These are phyloP conservation scores for Drosophila bipectinata DNA, from an alignment of 1,140 invertebrate genomes.

Conservation along the genomic window DNA sequence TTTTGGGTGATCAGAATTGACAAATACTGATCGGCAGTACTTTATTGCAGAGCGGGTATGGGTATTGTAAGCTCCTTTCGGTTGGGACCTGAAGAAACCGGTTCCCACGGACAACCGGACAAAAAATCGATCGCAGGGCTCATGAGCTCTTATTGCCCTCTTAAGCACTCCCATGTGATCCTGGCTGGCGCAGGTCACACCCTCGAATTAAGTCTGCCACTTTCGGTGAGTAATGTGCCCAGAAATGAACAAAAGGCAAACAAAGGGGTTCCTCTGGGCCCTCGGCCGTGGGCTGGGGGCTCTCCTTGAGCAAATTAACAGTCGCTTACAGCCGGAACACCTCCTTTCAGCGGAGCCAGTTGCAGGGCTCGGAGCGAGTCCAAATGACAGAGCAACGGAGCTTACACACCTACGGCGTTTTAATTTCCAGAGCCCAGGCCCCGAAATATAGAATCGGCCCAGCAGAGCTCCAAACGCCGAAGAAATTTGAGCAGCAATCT, in stretches of 20 bases:
- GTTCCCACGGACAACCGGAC: constrained; percentile 25
- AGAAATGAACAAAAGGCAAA: constrained; percentile 40
- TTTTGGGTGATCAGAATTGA: neutral
- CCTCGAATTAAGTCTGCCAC: constrained; percentile 74
- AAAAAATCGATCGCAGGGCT: constrained; percentile 37
- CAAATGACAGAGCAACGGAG: constrained; percentile 64
- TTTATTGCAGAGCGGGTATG: neutral
- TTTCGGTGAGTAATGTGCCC: constrained; percentile 70
- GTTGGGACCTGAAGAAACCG: constrained; percentile 3
- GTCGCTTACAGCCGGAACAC: constrained; percentile 71
- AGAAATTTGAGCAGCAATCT: constrained; percentile 48
- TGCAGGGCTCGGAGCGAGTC: constrained; percentile 2
- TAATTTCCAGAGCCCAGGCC: constrained; percentile 42
- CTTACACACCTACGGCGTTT: constrained; percentile 71
- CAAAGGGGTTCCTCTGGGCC: constrained; percentile 23
- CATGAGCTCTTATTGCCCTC: constrained; percentile 49
- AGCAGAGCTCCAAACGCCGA: constrained; percentile 35
- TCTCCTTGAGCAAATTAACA: constrained; percentile 67
- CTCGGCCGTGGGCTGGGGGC: neutral
- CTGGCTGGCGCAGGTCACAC: constrained; percentile 64
- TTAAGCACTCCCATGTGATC: constrained; percentile 61
- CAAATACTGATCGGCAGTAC: neutral
- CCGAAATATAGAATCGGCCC: constrained; percentile 32
- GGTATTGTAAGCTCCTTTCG: neutral
- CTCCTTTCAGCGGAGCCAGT: constrained; percentile 66